These are phyloP conservation scores for Sparidentex hasta DNA, from an alignment of 2,797 vertebrate genomes.

Conservation along the genomic window DNA sequence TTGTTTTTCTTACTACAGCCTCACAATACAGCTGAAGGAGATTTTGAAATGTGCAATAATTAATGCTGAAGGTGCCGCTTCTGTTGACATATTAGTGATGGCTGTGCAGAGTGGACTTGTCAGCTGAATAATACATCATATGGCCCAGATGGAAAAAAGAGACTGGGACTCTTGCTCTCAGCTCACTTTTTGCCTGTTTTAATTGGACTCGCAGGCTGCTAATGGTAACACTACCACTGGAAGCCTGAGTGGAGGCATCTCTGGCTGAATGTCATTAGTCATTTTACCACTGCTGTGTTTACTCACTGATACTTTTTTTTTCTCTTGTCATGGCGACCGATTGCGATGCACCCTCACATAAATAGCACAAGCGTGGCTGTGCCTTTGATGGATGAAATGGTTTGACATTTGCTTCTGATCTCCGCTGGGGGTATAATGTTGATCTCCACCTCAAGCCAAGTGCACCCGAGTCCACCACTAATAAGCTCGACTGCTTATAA, in stretches of 20 bases:
- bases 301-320: constrained; percentile 47
- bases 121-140: constrained; percentile 19
- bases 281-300: constrained; percentile 53
- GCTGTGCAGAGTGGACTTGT: constrained; percentile 20
- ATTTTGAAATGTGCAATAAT: constrained; percentile 14
- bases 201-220: constrained; percentile 6
- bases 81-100: constrained; percentile 29
- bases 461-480: constrained; percentile 56
- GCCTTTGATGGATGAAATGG: constrained; percentile 78
- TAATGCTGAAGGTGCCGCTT: constrained; percentile 26
- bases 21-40: neutral
- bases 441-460: constrained; percentile 71
- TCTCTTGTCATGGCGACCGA: constrained; percentile 39
- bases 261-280: constrained; percentile 41
- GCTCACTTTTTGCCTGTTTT: constrained; percentile 38
- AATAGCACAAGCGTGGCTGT: constrained; percentile 73
- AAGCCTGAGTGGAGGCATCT: constrained; percentile 31
- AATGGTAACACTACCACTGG: constrained; percentile 15
- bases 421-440: constrained; percentile 73
- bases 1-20: neutral
- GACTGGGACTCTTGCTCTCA: constrained; percentile 12
- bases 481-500: constrained; percentile 55
- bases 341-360: constrained; percentile 62
- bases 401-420: constrained; percentile 84
- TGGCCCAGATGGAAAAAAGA: constrained; percentile 14